Conservation (phyloP, 2,888 invertebrate genomes). For the Archips xylosteana region DNA sequence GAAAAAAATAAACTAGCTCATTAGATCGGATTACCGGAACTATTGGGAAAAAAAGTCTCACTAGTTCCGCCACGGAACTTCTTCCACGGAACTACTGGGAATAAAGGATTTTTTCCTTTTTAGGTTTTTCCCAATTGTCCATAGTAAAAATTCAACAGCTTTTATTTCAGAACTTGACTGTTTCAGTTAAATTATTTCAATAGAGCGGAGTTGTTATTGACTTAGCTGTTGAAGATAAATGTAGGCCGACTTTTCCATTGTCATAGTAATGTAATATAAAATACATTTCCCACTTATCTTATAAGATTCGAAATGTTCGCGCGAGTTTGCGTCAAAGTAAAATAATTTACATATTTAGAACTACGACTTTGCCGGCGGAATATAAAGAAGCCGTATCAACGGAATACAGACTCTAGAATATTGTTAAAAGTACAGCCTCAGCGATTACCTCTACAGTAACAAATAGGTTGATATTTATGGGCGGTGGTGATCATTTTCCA, state of each 20-base stretch:
- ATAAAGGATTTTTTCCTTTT: no score
- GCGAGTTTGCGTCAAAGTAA: conserved; percentile 57
- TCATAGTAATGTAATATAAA: conserved; percentile 8
- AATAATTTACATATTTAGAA: conserved; percentile 64
- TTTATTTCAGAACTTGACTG: not conserved
- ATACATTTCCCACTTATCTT: conserved; percentile 44
- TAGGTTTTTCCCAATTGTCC: no score
- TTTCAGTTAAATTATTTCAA: not conserved
- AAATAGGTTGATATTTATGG: no score
- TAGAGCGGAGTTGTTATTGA: not conserved
- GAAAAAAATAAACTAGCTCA: no score
- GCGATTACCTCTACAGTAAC: no score
- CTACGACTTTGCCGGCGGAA: conserved; percentile 47
- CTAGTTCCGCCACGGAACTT: no score
- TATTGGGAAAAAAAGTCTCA: no score
- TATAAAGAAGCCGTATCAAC: conserved; percentile 43
- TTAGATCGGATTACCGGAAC: no score
- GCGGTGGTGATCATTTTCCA: no score
- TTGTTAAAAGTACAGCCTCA: not conserved
- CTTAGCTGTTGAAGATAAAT: not conserved
- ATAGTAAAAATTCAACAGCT: no score
- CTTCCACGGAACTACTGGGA: no score
- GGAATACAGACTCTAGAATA: conserved; percentile 1
- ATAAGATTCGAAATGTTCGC: conserved; percentile 50
- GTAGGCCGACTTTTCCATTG: not conserved